Evolutionary conservation across 1,140 invertebrate species (phyloP).

Genomic region (Ylistrum balloti): DNA sequence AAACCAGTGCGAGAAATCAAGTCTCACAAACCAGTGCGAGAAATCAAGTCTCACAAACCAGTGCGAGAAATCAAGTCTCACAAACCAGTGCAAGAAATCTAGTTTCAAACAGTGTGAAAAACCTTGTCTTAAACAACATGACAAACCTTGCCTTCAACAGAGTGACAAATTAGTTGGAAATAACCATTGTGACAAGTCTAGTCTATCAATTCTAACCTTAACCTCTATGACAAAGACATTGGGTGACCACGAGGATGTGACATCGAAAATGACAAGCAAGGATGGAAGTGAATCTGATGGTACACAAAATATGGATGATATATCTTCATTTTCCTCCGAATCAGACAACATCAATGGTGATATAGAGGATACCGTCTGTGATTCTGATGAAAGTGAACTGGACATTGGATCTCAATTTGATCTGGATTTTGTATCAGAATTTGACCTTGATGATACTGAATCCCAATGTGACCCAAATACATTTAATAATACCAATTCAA

Average conservation of each 20-base stretch:
- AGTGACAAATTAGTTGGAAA: background rate
- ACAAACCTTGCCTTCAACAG: no score
- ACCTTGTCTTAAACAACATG: background rate
- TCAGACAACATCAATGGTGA: background rate
- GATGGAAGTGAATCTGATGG: slow-evolving; percentile 7
- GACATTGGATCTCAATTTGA: slow-evolving; percentile 10
- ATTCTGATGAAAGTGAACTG: background rate
- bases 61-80: background rate
- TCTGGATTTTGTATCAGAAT: background rate
- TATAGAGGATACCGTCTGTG: background rate
- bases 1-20: no score
- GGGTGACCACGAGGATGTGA: background rate
- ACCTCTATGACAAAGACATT: background rate
- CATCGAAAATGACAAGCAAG: background rate
- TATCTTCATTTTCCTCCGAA: background rate
- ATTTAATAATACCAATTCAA: background rate
- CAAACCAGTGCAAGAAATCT: no score
- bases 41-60: background rate
- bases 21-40: background rate
- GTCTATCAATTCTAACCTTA: background rate
- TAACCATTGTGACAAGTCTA: background rate
- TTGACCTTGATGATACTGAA: background rate
- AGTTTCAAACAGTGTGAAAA: background rate
- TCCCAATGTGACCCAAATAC: background rate
- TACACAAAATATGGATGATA: background rate